Evolutionary conservation across 1,140 invertebrate genomes (phyloP), one percentile per base, ranked within the genome.

Genomic region (Panulirus ornatus): DNA sequence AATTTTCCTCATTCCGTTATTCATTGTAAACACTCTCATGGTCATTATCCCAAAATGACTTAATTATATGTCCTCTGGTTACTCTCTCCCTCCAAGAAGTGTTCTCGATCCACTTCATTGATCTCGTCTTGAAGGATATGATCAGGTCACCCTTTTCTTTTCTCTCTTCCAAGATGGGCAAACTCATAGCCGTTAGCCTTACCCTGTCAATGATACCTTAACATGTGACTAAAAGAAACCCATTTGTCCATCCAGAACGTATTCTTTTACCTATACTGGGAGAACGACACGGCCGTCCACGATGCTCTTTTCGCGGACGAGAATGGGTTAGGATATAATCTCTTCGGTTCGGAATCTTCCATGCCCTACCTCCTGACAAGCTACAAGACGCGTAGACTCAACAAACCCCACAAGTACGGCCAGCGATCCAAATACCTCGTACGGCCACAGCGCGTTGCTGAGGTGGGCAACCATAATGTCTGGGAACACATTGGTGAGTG

Each of bases 401-500:
- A 95, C 1, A 97, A 97, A 93, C 97, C 97, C 0, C 97, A 98
- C 92, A 98, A 98, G 93, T 97, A 98, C 93, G 95, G 97, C 42
- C 44, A 66, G 22, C 66, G 92, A 19, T 98, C 97, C 75, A 99
- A 99, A 93, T 98, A 97, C 93, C 96, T 98, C 42, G 97, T 97
- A 92, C 94, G 96, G 82, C 97, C 98, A 0, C 95, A 96, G 85
- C 94, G 96, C 36, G 96, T 97, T 0, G 95, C 98, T 0, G 97
- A 98, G 93, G 96, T 97, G 0, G 98, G 98, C 0, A 99, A 99
- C 94, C 98, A 99, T 93, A 97, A 98, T 93, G 96, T 98, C 0
- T 98, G 98, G 98, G 97, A 98, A 93, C 83, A 88, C 27, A 47
- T 86, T 9, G 78, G 91, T 91, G 34, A 92, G 92, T 84, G 1